phyloP scores from a whole-genome alignment of 2,797 vertebrate genomes.

The Anguilla obscura region DNA sequence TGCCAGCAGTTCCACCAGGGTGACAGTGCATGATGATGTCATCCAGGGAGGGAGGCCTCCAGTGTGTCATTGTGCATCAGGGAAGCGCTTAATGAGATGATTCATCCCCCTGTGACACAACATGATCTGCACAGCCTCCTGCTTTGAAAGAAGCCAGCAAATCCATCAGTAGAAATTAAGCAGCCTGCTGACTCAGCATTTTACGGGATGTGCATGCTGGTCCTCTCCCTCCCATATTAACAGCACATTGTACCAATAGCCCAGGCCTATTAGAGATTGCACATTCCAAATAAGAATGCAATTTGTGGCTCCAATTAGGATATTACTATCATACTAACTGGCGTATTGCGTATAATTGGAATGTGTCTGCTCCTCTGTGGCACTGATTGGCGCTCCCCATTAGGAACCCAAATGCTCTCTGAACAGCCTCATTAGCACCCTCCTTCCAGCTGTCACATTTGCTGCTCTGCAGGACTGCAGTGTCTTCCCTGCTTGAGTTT shows the following conservation, averaged over 20 bases:
- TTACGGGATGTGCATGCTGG: not conserved
- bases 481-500: not conserved
- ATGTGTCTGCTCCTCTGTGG: conserved; percentile 3
- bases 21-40: not conserved
- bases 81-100: not conserved
- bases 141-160: not conserved
- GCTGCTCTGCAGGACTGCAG: not conserved
- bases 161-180: not conserved
- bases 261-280: too few species aligned
- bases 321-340: too few species aligned
- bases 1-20: not conserved
- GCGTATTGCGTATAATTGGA: conserved; percentile 17
- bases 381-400: not conserved
- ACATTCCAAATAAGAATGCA: not conserved
- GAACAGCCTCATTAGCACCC: not conserved
- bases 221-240: not conserved
- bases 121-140: not conserved
- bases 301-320: not conserved
- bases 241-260: not conserved
- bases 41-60: not conserved
- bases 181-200: not conserved
- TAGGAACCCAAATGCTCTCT: not conserved
- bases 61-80: not conserved
- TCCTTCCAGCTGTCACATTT: not conserved
- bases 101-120: not conserved